Conservation (phyloP, 2,888 invertebrate species). For the Standfussiana lucernea region DNA sequence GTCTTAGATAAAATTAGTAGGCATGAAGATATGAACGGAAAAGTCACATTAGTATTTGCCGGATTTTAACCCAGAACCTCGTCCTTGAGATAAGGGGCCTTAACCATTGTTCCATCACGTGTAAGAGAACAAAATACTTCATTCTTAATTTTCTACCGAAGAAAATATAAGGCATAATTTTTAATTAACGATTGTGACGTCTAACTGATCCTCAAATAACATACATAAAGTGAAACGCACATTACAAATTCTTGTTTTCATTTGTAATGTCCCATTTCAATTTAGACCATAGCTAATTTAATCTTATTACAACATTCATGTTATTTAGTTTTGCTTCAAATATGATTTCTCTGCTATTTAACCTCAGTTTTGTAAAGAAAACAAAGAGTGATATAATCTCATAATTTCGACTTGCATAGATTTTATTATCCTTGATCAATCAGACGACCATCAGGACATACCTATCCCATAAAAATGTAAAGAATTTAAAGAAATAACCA, state of each 20-base stretch:
- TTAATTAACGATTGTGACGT: not conserved
- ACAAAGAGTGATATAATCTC: conserved; percentile 1
- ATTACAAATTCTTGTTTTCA: conserved; percentile 8
- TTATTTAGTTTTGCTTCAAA: conserved; percentile 39
- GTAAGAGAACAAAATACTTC: not conserved
- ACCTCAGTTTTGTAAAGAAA: conserved; percentile 5
- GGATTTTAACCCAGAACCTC: not conserved
- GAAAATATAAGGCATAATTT: not conserved
- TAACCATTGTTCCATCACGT: not conserved
- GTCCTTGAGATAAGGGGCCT: not conserved
- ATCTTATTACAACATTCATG: conserved; percentile 33
- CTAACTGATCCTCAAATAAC: not conserved
- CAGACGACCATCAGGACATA: conserved; percentile 21
- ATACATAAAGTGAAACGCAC: not conserved
- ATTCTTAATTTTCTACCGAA: not conserved
- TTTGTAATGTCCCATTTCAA: conserved; percentile 34
- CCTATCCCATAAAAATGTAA: conserved; percentile 7
- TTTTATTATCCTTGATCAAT: not conserved
- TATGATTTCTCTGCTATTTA: conserved; percentile 8
- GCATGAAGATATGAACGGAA: not conserved
- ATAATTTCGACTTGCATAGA: conserved; percentile 4
- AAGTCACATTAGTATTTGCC: not conserved
- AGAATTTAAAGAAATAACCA: not conserved
- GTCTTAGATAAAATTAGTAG: not conserved
- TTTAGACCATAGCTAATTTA: conserved; percentile 27